These are phyloP conservation scores for Schlechtendalia chinensis DNA, from an alignment of 1,140 invertebrate species.

Conservation along the genomic window DNA sequence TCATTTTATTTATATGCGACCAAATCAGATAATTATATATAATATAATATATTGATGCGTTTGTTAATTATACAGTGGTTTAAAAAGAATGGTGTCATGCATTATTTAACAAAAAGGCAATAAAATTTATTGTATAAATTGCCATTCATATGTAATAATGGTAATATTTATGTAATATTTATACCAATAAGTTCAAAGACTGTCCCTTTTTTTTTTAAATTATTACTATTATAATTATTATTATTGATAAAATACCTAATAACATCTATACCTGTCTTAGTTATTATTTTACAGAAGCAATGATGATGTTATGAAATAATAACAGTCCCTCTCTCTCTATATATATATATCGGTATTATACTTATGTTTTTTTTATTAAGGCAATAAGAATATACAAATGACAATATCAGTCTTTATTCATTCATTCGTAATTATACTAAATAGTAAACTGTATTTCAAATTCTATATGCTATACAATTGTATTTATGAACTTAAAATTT, in stretches of 20 bases:
- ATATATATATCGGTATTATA: slow-evolving; percentile 10
- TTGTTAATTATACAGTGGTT: not conserved
- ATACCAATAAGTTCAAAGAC: slow-evolving; percentile 37
- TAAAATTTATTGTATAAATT: slow-evolving; percentile 15
- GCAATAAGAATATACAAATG: slow-evolving; percentile 10
- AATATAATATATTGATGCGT: not conserved
- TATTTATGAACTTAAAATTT: no score
- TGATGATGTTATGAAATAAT: slow-evolving; percentile 13
- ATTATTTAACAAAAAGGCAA: slow-evolving; percentile 38
- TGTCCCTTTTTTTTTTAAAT: slow-evolving; percentile 28
- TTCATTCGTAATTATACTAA: slow-evolving; percentile 22
- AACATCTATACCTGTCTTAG: not conserved
- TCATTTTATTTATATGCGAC: slow-evolving; percentile 27
- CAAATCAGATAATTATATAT: slow-evolving; percentile 8
- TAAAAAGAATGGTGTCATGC: slow-evolving; percentile 15
- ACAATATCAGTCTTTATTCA: not conserved
- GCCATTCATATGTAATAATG: slow-evolving; percentile 22
- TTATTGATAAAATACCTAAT: not conserved
- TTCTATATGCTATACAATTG: not conserved
- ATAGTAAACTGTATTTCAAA: slow-evolving; percentile 22
- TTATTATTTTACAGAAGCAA: slow-evolving; percentile 18
- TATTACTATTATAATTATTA: slow-evolving; percentile 25
- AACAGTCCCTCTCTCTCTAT: not conserved
- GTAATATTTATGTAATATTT: slow-evolving; percentile 27
- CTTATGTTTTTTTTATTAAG: slow-evolving; percentile 33